Evolutionary conservation across 2,113 vertebrate genomes (phyloP).

Genomic region (Setophaga petechia): DNA sequence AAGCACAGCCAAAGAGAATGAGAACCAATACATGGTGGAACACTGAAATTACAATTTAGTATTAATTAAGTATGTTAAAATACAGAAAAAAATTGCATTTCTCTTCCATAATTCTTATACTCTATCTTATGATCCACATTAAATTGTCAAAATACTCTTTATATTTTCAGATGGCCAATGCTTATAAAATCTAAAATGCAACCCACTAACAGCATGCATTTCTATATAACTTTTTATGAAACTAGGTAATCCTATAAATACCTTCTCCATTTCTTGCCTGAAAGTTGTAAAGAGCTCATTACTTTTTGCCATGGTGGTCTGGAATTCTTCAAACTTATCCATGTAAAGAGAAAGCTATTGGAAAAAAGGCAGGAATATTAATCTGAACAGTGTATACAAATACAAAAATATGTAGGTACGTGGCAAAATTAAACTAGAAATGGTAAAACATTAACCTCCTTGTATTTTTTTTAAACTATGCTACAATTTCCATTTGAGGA

Average conservation of each 20-base stretch:
- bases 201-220: not conserved
- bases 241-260: constrained; percentile 53
- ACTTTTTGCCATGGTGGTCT: constrained; percentile 97
- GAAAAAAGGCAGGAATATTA: constrained; percentile 8
- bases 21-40: not conserved
- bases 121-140: not conserved
- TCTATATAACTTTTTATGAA: not conserved
- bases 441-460: not conserved
- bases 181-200: not conserved
- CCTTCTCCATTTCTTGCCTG: constrained; percentile 99
- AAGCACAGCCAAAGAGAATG: not conserved
- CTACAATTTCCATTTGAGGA: not conserved
- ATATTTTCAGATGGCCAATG: not conserved
- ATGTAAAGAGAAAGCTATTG: constrained; percentile 94
- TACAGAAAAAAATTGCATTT: not conserved
- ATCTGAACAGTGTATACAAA: not conserved
- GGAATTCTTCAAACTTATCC: constrained; percentile 99
- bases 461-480: not conserved
- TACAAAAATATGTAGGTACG: not conserved
- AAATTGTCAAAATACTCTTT: not conserved
- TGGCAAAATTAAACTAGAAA: not conserved
- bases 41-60: not conserved
- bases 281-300: constrained; percentile 99
- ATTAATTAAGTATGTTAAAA: not conserved
- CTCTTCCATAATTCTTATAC: not conserved